Evolutionary conservation across 2,888 invertebrate genomes (phyloP).

Genomic region (Acleris sparsana): DNA sequence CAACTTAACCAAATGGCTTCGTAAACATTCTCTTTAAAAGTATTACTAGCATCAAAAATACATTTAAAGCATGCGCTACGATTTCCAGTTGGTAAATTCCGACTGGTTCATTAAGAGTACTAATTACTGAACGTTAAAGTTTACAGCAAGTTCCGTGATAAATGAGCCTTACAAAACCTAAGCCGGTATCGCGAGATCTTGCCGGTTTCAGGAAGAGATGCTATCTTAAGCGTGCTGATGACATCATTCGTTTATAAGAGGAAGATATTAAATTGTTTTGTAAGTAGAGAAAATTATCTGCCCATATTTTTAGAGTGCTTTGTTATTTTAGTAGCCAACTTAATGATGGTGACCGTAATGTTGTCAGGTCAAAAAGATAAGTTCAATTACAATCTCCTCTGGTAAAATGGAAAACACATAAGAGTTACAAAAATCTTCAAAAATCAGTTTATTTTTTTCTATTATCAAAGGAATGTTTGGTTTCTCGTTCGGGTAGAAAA

Average conservation of each 20-base stretch:
- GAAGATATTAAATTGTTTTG: background rate
- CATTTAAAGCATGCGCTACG: slow-evolving; percentile 11
- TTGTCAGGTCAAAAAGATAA: no score
- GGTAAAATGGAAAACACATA: no score
- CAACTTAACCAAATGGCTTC: no score
- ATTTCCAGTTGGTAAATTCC: slow-evolving; percentile 14
- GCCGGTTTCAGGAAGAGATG: slow-evolving; percentile 11
- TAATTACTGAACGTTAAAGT: slow-evolving; percentile 34
- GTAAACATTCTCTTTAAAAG: background rate
- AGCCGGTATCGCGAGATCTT: slow-evolving; percentile 25
- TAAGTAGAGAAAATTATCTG: no score
- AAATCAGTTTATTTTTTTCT: no score
- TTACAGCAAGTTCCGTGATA: slow-evolving; percentile 33
- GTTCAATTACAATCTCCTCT: no score
- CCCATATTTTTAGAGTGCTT: no score
- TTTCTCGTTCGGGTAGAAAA: background rate
- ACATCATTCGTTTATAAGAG: slow-evolving; percentile 8
- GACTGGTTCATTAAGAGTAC: slow-evolving; percentile 35
- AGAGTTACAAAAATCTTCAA: no score
- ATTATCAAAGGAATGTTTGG: no score
- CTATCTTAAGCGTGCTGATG: slow-evolving; percentile 15
- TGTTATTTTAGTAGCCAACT: no score
- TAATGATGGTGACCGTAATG: no score
- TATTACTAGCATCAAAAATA: slow-evolving; percentile 1
- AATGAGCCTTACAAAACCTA: slow-evolving; percentile 33